Evolutionary conservation across 1,140 invertebrate genomes (phyloP).

Genomic region (Drosophila sp.): DNA sequence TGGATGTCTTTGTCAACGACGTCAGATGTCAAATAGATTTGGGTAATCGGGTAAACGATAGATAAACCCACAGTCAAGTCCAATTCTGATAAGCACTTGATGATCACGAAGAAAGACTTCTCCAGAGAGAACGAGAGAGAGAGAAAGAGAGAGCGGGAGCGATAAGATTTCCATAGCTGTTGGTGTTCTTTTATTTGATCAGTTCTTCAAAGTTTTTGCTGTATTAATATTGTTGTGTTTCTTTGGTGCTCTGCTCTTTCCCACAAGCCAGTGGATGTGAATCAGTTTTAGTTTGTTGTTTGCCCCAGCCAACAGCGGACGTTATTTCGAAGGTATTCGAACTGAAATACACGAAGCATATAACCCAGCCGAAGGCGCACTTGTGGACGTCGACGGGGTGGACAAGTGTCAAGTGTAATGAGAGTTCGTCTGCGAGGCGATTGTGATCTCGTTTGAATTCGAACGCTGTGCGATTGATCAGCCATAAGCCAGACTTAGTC

Average conservation of each 20-base stretch:
- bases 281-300: constrained; percentile 70
- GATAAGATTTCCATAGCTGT: constrained; percentile 48
- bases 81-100: constrained; percentile 34
- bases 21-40: constrained; percentile 50
- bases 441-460: constrained; percentile 43
- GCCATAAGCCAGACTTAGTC: constrained; percentile 34
- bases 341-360: constrained; percentile 26
- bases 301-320: constrained; percentile 59
- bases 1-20: constrained; percentile 17
- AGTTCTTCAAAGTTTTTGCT: constrained; percentile 31
- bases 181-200: constrained; percentile 41
- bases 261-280: constrained; percentile 43
- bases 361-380: constrained; percentile 31
- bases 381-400: constrained; percentile 22
- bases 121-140: neutral
- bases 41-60: constrained; percentile 34
- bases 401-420: constrained; percentile 1
- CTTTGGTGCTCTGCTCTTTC: constrained; percentile 41
- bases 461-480: constrained; percentile 33
- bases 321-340: constrained; percentile 39
- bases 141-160: constrained; percentile 14
- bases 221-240: constrained; percentile 29
- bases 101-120: constrained; percentile 17
- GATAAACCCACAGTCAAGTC: constrained; percentile 32
- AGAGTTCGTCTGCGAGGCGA: constrained; percentile 11